Conservation (phyloP, 2,797 vertebrate species). For the Aulostomus chinensis region DNA sequence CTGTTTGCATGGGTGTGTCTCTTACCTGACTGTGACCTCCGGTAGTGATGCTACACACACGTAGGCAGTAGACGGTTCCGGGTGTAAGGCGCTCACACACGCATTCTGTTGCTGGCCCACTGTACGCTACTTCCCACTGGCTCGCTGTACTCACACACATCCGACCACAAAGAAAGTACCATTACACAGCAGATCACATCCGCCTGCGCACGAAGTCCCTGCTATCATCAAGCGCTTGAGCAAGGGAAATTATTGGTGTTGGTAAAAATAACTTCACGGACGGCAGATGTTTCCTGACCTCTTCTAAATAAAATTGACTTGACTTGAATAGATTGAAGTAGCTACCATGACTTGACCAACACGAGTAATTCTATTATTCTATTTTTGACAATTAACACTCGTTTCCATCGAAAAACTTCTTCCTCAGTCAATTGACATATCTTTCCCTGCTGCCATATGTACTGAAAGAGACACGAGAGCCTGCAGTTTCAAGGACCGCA, state of each 20-base stretch:
- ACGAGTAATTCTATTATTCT: too few relatives aligned
- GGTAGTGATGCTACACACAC: conserved; percentile 93
- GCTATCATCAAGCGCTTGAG: too few relatives aligned
- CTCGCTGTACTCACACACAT: conserved; percentile 73
- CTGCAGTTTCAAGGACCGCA: conserved; percentile 9
- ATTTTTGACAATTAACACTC: too few relatives aligned
- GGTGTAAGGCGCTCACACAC: conserved; percentile 89
- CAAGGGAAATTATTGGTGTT: too few relatives aligned
- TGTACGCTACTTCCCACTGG: conserved; percentile 93
- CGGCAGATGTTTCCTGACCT: too few relatives aligned
- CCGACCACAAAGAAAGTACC: conserved; percentile 1
- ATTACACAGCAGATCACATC: conserved; percentile 1
- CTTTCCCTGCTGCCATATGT: neutral
- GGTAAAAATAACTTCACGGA: too few relatives aligned
- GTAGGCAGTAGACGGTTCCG: conserved; percentile 91
- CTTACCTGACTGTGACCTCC: conserved; percentile 94
- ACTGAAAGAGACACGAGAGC: conserved; percentile 7
- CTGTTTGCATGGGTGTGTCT: conserved; percentile 9
- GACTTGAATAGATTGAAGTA: too few relatives aligned
- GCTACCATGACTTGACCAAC: too few relatives aligned
- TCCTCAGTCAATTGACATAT: too few relatives aligned
- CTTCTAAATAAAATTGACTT: too few relatives aligned
- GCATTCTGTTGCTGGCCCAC: conserved; percentile 89
- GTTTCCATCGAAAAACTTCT: neutral
- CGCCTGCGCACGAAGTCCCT: neutral